Conservation (phyloP, 2,888 invertebrate genomes). For the Heliconius hortense region DNA sequence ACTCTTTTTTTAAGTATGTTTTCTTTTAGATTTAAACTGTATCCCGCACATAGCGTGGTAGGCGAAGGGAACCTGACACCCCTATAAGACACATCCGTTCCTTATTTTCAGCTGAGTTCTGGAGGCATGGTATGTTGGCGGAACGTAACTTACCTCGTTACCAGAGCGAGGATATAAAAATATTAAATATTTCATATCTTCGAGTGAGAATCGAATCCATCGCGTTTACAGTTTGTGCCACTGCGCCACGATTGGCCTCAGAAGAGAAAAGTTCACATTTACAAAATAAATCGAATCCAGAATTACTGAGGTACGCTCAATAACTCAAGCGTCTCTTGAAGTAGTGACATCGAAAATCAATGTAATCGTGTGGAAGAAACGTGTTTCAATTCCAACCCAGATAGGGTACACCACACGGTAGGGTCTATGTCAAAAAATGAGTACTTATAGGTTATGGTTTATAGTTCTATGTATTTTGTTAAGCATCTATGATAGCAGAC, state of each 20-base stretch:
- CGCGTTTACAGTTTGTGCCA: no score
- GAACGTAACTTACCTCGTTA: background rate
- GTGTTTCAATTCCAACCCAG: slow-evolving; percentile 8
- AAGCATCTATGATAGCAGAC: background rate
- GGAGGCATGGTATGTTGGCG: background rate
- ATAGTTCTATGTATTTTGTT: background rate
- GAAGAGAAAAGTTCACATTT: background rate
- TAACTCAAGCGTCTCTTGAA: background rate
- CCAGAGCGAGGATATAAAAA: background rate
- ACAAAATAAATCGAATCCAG: slow-evolving; percentile 1
- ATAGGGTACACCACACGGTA: no score
- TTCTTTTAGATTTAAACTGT: background rate
- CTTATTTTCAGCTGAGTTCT: background rate
- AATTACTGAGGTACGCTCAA: background rate
- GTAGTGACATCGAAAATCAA: slow-evolving; percentile 7
- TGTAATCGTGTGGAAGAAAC: slow-evolving; percentile 13
- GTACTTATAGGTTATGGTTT: background rate
- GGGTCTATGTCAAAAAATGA: background rate
- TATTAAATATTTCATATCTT: background rate
- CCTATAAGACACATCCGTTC: background rate
- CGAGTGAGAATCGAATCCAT: no score
- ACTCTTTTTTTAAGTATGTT: background rate
- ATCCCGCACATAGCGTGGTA: no score
- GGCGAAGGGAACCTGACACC: background rate
- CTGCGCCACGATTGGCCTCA: no score